These are phyloP conservation scores for Oedothorax gibbosus DNA, from an alignment of 1,140 invertebrate genomes.

Conservation along the genomic window DNA sequence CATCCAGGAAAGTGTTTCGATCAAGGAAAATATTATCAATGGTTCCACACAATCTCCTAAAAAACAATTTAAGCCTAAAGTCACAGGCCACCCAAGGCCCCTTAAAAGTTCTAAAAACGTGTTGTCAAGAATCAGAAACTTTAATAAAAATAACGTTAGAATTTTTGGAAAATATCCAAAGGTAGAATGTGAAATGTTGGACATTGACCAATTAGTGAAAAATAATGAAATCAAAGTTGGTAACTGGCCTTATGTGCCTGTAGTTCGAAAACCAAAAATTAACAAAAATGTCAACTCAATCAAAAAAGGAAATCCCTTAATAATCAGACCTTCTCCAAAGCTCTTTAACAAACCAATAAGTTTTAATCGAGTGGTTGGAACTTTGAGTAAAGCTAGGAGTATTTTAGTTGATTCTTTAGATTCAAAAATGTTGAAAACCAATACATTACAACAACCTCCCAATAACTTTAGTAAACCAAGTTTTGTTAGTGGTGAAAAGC, in stretches of 20 bases:
- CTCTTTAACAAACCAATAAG: slow-evolving; percentile 41
- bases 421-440: background rate
- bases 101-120: slow-evolving; percentile 31
- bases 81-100: background rate
- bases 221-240: slow-evolving; percentile 46
- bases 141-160: slow-evolving; percentile 33
- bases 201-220: slow-evolving; percentile 48
- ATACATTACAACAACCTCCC: no score
- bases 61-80: slow-evolving; percentile 5
- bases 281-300: no score
- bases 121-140: slow-evolving; percentile 18
- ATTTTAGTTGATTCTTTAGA: slow-evolving; percentile 29
- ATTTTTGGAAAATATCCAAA: slow-evolving; percentile 44
- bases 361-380: slow-evolving; percentile 28
- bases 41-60: background rate
- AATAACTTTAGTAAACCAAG: no score
- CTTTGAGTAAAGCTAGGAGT: slow-evolving; percentile 12
- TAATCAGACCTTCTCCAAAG: background rate
- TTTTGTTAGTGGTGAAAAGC: background rate
- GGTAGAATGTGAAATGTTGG: slow-evolving; percentile 43
- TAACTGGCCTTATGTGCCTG: slow-evolving; percentile 35
- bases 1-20: background rate
- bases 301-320: no score
- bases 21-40: slow-evolving; percentile 9
- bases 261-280: no score